Base-by-base conservation (phyloP, 2,888 invertebrate species). In the Tenthredo amoena region DNA sequence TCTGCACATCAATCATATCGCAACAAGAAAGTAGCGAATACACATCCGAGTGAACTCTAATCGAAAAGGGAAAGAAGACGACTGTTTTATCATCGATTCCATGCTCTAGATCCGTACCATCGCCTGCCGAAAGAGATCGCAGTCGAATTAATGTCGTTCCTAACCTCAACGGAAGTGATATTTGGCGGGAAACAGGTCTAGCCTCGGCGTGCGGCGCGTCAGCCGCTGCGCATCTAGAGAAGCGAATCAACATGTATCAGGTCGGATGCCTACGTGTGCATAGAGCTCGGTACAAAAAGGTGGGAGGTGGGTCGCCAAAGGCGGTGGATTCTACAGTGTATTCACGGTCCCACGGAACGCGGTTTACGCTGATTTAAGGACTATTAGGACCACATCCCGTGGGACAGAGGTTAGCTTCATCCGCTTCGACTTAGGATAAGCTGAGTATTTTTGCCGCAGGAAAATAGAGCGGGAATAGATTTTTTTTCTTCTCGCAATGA, bases 301-400 rank as follows among this genome's bases (percentile, higher is more conserved):
- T 18, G 55, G 18, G 55, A 34, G 34, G 77, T 3, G 34, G 50
- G n/a, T n/a, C 31, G 26, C 50, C 31, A n/a, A 55, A 18, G 21
- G 43, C 62, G 12, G 58, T 26, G 21, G 15, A 40, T 40, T 26
- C 62, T 62, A 50, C 34, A 26, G 50, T 62, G 62, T 81, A 81
- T 81, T 81, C 81, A 21, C 40, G 12, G n/a, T 15, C 18, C 40
- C 34, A 3, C 37, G 12, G 40, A 9, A 34, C 21, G 34, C 21
- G 81, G 81, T 81, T 81, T 81, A 81, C 81, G 31, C 62, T 62
- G 81, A 62, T 40, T 81, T 62, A 40, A 81, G 58, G 81, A 62
- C 81, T 81, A 81, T 62, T 43, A 81, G 31, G 15, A 31, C 2
- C 40, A 37, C 62, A 40, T 81, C 62, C 40, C 40, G 26, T 34